Evolutionary conservation across 2,888 invertebrate genomes (phyloP).

Genomic region (Leistus spinibarbis): DNA sequence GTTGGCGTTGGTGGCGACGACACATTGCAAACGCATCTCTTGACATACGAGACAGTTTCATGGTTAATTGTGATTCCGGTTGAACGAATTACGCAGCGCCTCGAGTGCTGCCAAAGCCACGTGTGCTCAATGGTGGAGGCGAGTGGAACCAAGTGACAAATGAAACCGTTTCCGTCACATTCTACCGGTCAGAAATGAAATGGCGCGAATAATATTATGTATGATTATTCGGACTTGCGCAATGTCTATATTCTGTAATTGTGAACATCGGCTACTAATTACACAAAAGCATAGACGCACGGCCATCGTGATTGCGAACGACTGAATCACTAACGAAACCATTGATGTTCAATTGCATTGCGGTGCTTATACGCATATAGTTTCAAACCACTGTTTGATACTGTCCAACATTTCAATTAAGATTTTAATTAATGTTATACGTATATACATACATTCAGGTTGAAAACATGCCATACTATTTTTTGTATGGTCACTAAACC

Average conservation of each 20-base stretch:
- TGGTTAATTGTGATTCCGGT: conserved; percentile 28
- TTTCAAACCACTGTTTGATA: no score
- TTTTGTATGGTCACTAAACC: no score
- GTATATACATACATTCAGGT: neutral
- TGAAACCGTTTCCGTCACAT: conserved; percentile 25
- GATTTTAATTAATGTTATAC: no score
- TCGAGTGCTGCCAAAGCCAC: conserved; percentile 1
- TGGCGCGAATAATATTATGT: conserved; percentile 36
- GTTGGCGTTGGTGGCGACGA: neutral
- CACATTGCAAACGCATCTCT: neutral
- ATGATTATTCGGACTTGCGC: conserved; percentile 21
- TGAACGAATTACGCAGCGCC: conserved; percentile 13
- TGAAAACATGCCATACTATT: no score
- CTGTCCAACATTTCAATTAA: no score
- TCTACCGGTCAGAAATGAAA: conserved; percentile 37
- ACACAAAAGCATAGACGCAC: conserved; percentile 4
- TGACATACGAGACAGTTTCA: neutral
- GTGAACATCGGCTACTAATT: conserved; percentile 9
- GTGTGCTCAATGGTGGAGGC: neutral
- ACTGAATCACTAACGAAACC: neutral
- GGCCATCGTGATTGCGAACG: neutral
- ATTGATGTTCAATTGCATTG: neutral
- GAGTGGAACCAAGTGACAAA: conserved; percentile 28
- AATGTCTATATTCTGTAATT: conserved; percentile 13
- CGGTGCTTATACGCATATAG: neutral